These are phyloP conservation scores for Lophotis ruficrista DNA, from an alignment of 2,113 vertebrate species.

Conservation along the genomic window DNA sequence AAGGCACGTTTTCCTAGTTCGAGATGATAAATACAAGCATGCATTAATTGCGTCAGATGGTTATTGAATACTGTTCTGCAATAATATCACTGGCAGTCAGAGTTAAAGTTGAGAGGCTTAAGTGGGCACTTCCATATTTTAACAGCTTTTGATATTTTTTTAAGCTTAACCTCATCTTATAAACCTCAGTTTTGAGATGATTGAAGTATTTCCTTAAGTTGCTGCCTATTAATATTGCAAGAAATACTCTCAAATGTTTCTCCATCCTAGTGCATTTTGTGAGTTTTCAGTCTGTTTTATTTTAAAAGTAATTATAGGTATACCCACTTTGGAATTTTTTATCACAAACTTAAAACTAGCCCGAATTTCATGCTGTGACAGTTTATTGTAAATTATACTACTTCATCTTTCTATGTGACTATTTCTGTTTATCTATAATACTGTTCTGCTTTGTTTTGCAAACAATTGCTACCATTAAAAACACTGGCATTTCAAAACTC, in stretches of 20 bases:
- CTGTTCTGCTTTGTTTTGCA: not conserved
- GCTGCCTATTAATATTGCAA: not conserved
- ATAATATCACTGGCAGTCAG: not conserved
- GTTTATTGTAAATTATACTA: not conserved
- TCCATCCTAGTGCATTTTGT: not conserved
- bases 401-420: not conserved
- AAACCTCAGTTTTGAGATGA: not conserved
- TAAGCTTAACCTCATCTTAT: not conserved
- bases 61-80: not conserved
- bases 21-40: not conserved
- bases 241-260: not conserved
- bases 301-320: not conserved
- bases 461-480: not conserved
- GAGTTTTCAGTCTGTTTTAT: not conserved
- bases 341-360: not conserved
- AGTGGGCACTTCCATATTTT: not conserved
- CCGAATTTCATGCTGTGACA: not conserved
- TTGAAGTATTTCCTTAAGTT: not conserved
- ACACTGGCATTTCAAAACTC: not conserved
- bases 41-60: not conserved
- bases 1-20: not conserved
- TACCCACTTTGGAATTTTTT: not conserved
- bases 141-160: not conserved
- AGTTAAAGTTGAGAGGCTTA: not conserved
- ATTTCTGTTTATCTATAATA: not conserved